Conservation (phyloP, 2,113 vertebrate species). For the Tauraco erythrolophus region DNA sequence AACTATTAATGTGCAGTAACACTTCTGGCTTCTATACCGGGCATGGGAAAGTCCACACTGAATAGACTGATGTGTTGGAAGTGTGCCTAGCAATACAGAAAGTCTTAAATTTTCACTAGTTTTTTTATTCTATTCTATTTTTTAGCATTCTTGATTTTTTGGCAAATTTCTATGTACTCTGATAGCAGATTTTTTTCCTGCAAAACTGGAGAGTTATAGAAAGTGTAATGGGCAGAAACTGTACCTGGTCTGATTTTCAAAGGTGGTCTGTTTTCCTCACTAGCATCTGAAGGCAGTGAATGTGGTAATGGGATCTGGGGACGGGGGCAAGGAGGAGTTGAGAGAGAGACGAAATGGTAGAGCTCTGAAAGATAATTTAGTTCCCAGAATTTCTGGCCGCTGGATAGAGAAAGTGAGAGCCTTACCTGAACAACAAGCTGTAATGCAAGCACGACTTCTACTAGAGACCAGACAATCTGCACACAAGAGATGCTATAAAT, state of each 20-base stretch:
- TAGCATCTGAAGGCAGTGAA: not conserved
- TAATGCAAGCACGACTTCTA: not conserved
- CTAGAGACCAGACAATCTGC: not conserved
- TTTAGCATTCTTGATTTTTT: conserved; percentile 8
- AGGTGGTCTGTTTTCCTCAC: not conserved
- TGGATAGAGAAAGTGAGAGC: not conserved
- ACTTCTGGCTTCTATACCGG: conserved; percentile 41
- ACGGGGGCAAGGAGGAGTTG: too few relatives aligned
- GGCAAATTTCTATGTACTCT: not conserved
- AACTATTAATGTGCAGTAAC: conserved; percentile 48
- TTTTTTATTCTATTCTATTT: conserved; percentile 12
- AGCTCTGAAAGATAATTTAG: not conserved
- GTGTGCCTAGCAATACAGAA: conserved; percentile 57
- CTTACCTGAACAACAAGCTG: not conserved
- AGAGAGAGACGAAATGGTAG: not conserved
- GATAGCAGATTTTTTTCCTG: conserved; percentile 7
- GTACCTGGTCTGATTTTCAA: not conserved
- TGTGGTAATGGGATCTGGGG: not conserved
- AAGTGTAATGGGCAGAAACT: not conserved
- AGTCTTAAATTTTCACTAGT: not conserved
- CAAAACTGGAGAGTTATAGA: not conserved
- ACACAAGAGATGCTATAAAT: not conserved
- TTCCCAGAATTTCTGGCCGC: not conserved
- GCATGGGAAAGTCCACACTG: conserved; percentile 57
- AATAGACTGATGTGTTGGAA: conserved; percentile 34